phyloP scores from a whole-genome alignment of 2,113 vertebrate species.

The Addax nasomaculatus region DNA sequence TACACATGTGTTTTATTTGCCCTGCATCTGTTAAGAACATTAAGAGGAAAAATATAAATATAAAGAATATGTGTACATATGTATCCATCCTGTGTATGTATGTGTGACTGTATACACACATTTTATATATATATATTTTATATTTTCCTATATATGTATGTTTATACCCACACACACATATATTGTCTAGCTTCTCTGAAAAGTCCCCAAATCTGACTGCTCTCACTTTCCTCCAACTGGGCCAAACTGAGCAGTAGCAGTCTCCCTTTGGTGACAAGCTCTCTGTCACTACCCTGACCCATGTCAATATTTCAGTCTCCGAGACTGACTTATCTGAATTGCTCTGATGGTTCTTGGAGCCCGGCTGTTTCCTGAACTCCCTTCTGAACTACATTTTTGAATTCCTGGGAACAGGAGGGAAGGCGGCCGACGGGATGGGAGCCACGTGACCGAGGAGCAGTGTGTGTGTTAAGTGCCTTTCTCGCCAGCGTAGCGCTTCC shows the following conservation, averaged over 20 bases:
- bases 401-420: background rate
- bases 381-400: background rate
- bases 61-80: background rate
- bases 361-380: background rate
- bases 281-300: background rate
- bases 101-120: background rate
- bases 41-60: background rate
- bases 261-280: background rate
- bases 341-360: background rate
- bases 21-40: background rate
- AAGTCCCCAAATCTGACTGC: background rate
- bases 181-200: background rate
- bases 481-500: rapidly evolving
- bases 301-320: background rate
- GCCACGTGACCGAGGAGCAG: rapidly evolving
- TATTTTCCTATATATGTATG: background rate
- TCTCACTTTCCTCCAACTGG: background rate
- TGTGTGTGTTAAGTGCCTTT: rapidly evolving
- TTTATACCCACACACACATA: background rate
- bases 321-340: background rate
- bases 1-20: background rate
- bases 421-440: rapidly evolving
- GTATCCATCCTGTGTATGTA: background rate
- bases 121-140: background rate
- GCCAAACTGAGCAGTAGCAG: background rate